Evolutionary conservation across 2,888 invertebrate genomes (phyloP), one percentile per base, ranked within the genome.

Genomic region (Cerceris ruficornis): DNA sequence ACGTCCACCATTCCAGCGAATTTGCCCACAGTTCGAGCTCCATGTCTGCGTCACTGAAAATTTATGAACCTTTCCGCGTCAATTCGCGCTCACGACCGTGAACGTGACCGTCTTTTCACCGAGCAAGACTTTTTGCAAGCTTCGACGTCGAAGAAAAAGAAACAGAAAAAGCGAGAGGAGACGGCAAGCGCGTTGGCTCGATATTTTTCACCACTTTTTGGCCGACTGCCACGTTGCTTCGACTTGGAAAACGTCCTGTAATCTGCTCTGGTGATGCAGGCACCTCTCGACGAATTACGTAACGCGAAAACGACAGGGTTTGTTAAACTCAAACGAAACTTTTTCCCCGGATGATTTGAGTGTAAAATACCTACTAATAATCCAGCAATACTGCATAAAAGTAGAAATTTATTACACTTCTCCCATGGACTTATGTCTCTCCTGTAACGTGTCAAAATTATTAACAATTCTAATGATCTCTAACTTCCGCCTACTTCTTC

Each of bases 171-270:
- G 28, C 1, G 28, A 1, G 28, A 28, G 28, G 28, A 28, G 28
- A 78, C 73, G 65, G 64, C 43, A 13, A 41, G 49, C 43, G 17
- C 67, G 66, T 60, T 67, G 57, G 15, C 69, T 49, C 58, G 72
- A 67, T 73, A 77, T 82, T 84, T 84, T 73, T 83, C 66, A 17
- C 14, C 43, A 13, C 13, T 52, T 61, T 57, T 52, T 84, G 84
- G 80, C 77, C 28, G 13, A 6, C 46, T 64, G 82, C 84, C 82
- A 84, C 62, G 70, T 75, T 84, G 69, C 69, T 73, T 69, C 68
- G 42, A 59, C 57, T 14, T 14, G 55, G 57, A 58, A 28, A 28
- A 43, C 69, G 69, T 80, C 75, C 67, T 80, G 73, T 73, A 80
- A 75, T 79, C 74, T 69, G 76, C 72, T 69, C 43, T 15, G 15